A percentile compares a stretch with the other conserved stretches of the same genome.
Evolutionary conservation across 2,888 invertebrate species (phyloP).

Genomic region (Chrysomela aeneicollis): DNA sequence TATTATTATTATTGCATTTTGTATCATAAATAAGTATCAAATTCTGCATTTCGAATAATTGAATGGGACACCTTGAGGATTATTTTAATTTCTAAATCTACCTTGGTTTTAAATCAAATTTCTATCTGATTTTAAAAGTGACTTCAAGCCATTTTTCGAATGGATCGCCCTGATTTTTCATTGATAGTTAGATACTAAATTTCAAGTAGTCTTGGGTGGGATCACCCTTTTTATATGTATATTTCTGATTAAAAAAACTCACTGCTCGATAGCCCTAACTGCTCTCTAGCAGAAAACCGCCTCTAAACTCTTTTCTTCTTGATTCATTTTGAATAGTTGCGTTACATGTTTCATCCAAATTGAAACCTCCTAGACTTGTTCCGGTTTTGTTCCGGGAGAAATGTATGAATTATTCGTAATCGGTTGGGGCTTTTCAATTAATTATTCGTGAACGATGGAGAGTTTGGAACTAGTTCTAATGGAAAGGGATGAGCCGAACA

Average conservation of each 20-base stretch:
- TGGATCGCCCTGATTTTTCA: no score
- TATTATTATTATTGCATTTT: no score
- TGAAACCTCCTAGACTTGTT: constrained; percentile 24
- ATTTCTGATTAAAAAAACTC: constrained; percentile 44
- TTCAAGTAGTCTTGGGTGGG: no score
- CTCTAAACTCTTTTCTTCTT: constrained; percentile 21
- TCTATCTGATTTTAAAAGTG: no score
- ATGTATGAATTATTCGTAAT: constrained; percentile 38
- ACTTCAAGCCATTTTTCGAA: no score
- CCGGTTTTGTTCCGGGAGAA: constrained; percentile 34
- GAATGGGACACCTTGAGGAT: no score
- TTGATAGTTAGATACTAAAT: no score
- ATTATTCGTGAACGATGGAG: constrained; percentile 36
- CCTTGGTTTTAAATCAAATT: no score
- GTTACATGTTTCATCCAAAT: constrained; percentile 25
- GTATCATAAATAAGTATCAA: no score
- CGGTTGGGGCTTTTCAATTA: constrained; percentile 38
- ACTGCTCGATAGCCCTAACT: constrained; percentile 37
- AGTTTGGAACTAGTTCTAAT: constrained; percentile 32
- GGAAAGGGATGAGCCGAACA: constrained; percentile 27
- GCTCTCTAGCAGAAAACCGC: constrained; percentile 30
- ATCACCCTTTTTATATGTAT: constrained; percentile 48
- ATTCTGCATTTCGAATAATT: no score
- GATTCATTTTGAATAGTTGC: constrained; percentile 8
- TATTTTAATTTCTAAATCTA: no score